Evolutionary conservation across 2,113 vertebrate genomes (phyloP).

Genomic region (Conger conger): DNA sequence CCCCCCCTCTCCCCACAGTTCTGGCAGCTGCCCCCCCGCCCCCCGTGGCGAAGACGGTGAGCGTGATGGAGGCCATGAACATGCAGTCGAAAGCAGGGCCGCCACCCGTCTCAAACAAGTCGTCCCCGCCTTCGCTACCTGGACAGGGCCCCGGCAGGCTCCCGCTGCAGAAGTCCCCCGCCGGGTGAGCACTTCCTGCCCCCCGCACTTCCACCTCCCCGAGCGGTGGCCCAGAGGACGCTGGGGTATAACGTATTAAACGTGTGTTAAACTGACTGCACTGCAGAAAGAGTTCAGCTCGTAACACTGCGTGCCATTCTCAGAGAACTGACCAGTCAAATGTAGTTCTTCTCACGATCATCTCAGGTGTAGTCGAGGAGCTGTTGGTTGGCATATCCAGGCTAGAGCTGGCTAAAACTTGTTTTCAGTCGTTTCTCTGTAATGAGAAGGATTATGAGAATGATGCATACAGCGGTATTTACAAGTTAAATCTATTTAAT

Average conservation of each 20-base stretch:
- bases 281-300: no score
- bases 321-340: no score
- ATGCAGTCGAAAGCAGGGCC: constrained; percentile 76
- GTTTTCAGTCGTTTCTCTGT: no score
- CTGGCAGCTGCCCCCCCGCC: constrained; percentile 66
- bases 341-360: no score
- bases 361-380: no score
- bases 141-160: constrained; percentile 75
- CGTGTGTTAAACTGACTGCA: neutral
- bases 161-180: constrained; percentile 74
- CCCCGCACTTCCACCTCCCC: neutral
- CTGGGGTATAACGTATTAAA: neutral
- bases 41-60: constrained; percentile 76
- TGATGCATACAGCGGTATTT: no score
- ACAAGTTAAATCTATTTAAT: no score
- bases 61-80: constrained; percentile 79
- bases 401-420: no score
- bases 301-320: no score
- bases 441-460: no score
- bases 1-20: constrained; percentile 46
- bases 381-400: no score
- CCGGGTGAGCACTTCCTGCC: constrained; percentile 68
- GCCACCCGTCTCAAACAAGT: constrained; percentile 61
- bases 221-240: neutral
- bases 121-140: constrained; percentile 63